Percentiles rank a stretch among this genome's conserved stretches.
phyloP scores from a whole-genome alignment of 2,888 invertebrate species.

The Cephus spinipes region DNA sequence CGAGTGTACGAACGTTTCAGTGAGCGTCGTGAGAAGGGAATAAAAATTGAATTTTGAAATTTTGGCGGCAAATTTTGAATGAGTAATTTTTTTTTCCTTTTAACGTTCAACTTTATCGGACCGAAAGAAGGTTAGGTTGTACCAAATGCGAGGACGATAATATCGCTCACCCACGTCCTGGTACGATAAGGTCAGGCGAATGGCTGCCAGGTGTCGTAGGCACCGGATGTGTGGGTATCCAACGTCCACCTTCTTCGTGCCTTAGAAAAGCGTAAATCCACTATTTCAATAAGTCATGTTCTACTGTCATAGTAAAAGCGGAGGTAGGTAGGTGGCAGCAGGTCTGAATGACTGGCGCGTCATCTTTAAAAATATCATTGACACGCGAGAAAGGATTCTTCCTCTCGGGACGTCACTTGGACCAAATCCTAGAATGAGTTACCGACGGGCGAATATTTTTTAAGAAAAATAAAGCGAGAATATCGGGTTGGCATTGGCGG shows the following conservation, averaged over 20 bases:
- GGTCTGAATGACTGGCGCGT: not conserved
- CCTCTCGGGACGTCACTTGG: constrained; percentile 12
- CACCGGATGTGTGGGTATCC: constrained; percentile 28
- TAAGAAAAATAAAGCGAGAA: constrained; percentile 12
- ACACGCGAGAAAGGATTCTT: constrained; percentile 8
- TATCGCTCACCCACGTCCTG: not conserved
- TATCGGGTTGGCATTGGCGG: not conserved
- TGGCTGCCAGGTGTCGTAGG: constrained; percentile 21
- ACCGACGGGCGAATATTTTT: not conserved
- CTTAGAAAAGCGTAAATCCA: not conserved
- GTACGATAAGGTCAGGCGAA: constrained; percentile 10
- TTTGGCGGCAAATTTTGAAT: not conserved
- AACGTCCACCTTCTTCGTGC: not conserved
- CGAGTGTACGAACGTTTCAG: not conserved
- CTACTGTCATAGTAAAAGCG: not conserved
- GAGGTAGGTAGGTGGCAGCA: constrained; percentile 1
- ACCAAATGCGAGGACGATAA: not conserved
- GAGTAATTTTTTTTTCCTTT: not conserved
- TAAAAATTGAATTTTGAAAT: not conserved
- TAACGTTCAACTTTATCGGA: not conserved
- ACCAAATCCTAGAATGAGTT: not conserved
- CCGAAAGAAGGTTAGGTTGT: too few relatives aligned
- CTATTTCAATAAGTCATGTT: not conserved
- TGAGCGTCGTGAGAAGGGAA: not conserved
- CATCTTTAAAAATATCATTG: not conserved